Conservation (phyloP, 2,888 invertebrate genomes). For the Sturmia bella region DNA sequence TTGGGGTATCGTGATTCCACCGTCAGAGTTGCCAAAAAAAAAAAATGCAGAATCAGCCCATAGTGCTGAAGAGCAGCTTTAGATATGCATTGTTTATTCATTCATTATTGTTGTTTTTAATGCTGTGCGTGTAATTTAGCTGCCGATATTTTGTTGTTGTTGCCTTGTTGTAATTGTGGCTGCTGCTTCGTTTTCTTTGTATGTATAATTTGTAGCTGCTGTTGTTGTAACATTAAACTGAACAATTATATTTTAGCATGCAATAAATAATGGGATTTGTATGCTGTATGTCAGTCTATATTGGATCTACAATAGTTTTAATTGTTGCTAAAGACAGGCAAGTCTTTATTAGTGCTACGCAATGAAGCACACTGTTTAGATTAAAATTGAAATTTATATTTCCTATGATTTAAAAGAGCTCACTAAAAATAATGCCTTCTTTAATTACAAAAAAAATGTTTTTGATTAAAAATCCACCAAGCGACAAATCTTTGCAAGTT, state of each 20-base stretch:
- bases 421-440: no score
- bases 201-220: not conserved
- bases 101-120: conserved; percentile 9
- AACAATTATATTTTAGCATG: conserved; percentile 60
- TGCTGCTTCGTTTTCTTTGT: not conserved
- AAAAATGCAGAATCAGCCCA: not conserved
- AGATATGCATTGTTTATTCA: not conserved
- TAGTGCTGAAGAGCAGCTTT: not conserved
- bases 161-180: not conserved
- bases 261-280: conserved; percentile 69
- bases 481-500: no score
- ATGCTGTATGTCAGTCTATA: conserved; percentile 62
- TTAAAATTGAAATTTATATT: no score
- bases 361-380: no score
- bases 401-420: no score
- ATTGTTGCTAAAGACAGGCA: not conserved
- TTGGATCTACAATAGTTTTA: conserved; percentile 10
- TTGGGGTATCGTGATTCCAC: no score
- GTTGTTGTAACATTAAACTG: conserved; percentile 41
- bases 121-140: conserved; percentile 60
- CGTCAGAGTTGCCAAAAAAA: not conserved
- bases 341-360: no score
- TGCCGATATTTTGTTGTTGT: conserved; percentile 22
- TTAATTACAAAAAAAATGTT: no score
- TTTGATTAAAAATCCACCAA: no score